Evolutionary conservation across 2,797 vertebrate species (phyloP), one percentile per base, ranked within the genome.

Genomic region (Bucorvus abyssinicus): DNA sequence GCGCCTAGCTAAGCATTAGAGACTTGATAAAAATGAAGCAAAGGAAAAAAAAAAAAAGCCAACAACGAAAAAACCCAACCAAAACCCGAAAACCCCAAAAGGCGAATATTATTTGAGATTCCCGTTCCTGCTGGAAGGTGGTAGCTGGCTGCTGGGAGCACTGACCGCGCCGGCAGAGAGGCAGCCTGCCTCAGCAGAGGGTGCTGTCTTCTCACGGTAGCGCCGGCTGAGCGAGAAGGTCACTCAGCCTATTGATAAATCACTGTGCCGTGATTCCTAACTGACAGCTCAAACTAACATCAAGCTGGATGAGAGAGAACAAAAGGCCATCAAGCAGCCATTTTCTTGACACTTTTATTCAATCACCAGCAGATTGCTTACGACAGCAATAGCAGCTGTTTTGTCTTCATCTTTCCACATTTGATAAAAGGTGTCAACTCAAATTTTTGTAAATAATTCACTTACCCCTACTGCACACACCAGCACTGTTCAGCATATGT

Each of bases 271-370:
- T 99, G 99, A 99, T 99, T 99, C 98, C 98, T 99, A 98, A 99
- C 99, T 99, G 99, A 99, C 99, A 99, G 99, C 99, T 99, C 99
- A 99, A 99, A 99, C 99, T 99, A 99, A 99, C 99, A 99, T 99
- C 99, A 99, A 99, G 99, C 99, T 98, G 99, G 99, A 99, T 99
- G 98, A 99, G 98, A 98, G 98, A 99, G 99, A 99, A 99, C 99
- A 99, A 99, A 99, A 99, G 99, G 99, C 99, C 99, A 99, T 99
- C 99, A 99, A 99, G 99, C 99, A 98, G 98, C 99, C 99, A 99
- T 99, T 99, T 99, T 99, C 99, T 98, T 99, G 99, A 99, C 99
- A 99, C 99, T 99, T 99, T 99, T 99, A 99, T 99, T 99, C 99
- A 99, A 99, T 99, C 99, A 99, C 99, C 98, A 98, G 99, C 99